Base-by-base conservation (phyloP, 2,888 invertebrate species). In the Prosopocoilus inquinatus region DNA sequence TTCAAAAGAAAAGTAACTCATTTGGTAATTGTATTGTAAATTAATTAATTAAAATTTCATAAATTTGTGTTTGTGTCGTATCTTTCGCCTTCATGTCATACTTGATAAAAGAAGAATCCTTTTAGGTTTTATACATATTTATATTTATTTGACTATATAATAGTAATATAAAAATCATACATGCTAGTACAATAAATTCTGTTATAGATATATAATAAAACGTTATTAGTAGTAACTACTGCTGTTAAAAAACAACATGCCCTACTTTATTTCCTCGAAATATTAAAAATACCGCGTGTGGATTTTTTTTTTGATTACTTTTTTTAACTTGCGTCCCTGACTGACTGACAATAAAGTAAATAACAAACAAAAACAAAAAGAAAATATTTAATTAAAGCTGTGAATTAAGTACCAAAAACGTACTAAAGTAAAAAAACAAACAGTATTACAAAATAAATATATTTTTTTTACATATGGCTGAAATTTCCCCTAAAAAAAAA, bases 101-200 rank as follows among this genome's bases (percentile, higher is more conserved):
- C 5, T 3, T 28, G 9, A 36, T 11, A 36, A 13, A 39, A 55
- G 28, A 28, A 47, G 32, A 13, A 9, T 9, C 34, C 15, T 9
- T 36, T 13, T 48, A 41, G 34, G 53, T 70, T 72, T 73, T 73
- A 71, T 72, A 74, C 70, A 73, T 72, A 71, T 73, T 70, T 74
- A 71, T 57, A 57, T 54, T 57, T 73, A 71, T 72, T 71, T 72
- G 69, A 70, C 72, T 74, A 73, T 65, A 69, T 65, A 62, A 63
- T 63, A 66, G 63, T 70, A 73, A 69, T 75, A 75, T 73, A 74
- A 75, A 75, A 75, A 73, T 71, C 71, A 69, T 71, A 69, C 70
- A 73, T 72, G 63, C 61, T 64, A 64, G 64, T 67, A 64, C 53
- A 61, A 59, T 65, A 66, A 58, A 61, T 63, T 62, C 65, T 67